Evolutionary conservation across 2,113 vertebrate genomes (phyloP).

Genomic region (Trematocara zebra): DNA sequence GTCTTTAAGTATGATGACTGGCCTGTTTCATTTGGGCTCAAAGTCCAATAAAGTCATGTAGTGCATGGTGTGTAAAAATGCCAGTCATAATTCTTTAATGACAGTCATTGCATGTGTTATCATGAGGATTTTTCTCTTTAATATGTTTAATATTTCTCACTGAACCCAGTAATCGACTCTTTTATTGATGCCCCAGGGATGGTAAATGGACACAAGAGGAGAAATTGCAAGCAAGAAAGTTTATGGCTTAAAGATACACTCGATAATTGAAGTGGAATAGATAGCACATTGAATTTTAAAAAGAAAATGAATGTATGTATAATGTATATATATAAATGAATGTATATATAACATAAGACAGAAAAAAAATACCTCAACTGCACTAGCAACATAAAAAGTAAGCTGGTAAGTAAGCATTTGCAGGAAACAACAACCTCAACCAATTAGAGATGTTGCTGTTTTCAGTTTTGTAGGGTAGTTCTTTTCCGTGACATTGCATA

Average conservation of each 20-base stretch:
- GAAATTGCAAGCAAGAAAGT: not conserved
- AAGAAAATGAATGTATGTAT: not conserved
- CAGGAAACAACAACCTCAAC: not conserved
- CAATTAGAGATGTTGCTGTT: not conserved
- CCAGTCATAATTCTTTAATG: not conserved
- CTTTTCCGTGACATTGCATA: not conserved
- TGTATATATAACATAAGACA: not conserved
- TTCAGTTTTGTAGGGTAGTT: not conserved
- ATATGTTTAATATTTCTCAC: not conserved
- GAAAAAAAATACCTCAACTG: not conserved
- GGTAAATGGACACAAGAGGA: not conserved
- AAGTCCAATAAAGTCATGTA: not conserved
- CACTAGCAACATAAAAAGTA: not conserved
- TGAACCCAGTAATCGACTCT: not conserved
- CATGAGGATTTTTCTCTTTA: not conserved
- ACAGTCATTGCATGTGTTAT: not conserved
- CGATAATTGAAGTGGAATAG: not conserved
- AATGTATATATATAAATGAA: not conserved
- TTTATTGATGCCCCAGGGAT: not conserved
- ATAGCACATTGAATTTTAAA: not conserved
- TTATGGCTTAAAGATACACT: not conserved
- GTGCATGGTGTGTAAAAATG: not conserved
- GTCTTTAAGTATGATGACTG: not conserved
- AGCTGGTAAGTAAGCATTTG: not conserved
- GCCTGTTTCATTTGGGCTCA: not conserved